Evolutionary conservation across 2,888 invertebrate species (phyloP), one percentile per base, ranked within the genome.

Genomic region (Amphipyra berbera): DNA sequence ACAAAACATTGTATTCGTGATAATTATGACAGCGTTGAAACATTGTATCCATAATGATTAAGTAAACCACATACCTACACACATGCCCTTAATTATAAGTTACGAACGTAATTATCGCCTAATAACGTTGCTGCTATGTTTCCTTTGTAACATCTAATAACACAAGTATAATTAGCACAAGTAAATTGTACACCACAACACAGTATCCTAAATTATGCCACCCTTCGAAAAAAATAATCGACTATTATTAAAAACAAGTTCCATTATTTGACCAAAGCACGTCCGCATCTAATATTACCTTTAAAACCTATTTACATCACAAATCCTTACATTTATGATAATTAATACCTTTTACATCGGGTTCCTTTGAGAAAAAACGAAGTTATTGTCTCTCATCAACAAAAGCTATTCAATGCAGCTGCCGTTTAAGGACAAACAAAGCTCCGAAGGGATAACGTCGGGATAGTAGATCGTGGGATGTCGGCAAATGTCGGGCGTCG

Each of bases 401-500:
- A 89, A 90, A 86, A 86, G 88, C 84, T 84, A 89, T 90, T 91
- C 83, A 89, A 86, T 78, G 71, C 88, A 86, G 85, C 81, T 84
- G 86, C 94, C 92, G 87, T 90, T 90, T 93, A 93, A 87, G 94
- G 94, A 80, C 82, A 89, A 86, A 91, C 92, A 93, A 91, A 92
- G 92, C 86, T 86, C 85, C 85, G 86, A 84, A 79, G 87, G 92
- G 91, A 93, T 92, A 90, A 90, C 90, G 90, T 90, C 89, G 81
- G 85, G 87, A 83, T 81, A 68, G 87, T 82, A 82, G 83, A 84
- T 89, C 91, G 90, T 90, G 89, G 90, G 86, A 88, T 85, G 89
- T 90, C 90, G 86, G 83, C 82, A 82, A 82, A 82, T 82, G 88
- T 84, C 82, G 82, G 81, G 73, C 81, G 76, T 78, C 71, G 82